Evolutionary conservation across 2,888 invertebrate genomes (phyloP).

Genomic region (Metellina segmentata): DNA sequence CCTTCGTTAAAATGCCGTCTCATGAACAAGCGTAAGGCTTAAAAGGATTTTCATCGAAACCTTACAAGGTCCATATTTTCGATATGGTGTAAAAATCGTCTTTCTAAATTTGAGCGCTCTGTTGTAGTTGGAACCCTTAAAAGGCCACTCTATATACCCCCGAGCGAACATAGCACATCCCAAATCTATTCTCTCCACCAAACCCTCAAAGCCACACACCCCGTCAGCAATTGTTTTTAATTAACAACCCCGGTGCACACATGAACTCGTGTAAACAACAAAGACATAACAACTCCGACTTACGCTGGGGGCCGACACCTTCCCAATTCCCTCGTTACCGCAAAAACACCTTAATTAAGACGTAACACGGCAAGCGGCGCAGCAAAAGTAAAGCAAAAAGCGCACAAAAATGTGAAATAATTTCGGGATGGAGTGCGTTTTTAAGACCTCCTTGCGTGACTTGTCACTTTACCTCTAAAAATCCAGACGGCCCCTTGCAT

Average conservation of each 20-base stretch:
- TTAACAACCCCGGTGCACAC: background rate
- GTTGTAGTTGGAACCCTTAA: too few relatives aligned
- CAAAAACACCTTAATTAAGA: constrained; percentile 63
- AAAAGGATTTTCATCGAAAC: too few relatives aligned
- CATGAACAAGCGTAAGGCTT: too few relatives aligned
- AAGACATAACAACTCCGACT: constrained; percentile 13
- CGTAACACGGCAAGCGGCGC: constrained; percentile 45
- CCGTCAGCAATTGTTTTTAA: background rate
- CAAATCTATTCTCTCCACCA: too few relatives aligned
- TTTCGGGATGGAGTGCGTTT: constrained; percentile 50
- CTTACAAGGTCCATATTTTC: too few relatives aligned
- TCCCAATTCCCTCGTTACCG: constrained; percentile 54
- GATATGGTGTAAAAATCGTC: too few relatives aligned
- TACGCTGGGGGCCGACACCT: background rate
- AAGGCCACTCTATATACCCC: too few relatives aligned
- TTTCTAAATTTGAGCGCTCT: too few relatives aligned
- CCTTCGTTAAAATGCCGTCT: too few relatives aligned
- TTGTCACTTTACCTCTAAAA: constrained; percentile 69
- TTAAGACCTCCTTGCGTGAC: constrained; percentile 60
- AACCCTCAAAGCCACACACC: too few relatives aligned
- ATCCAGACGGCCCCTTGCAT: constrained; percentile 52
- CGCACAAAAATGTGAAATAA: constrained; percentile 47
- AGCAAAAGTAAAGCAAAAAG: constrained; percentile 23
- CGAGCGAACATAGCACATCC: too few relatives aligned
- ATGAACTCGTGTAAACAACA: background rate